Conservation (phyloP, 92 coral and sea anemone genomes). For the Pocillopora meandrina region DNA sequence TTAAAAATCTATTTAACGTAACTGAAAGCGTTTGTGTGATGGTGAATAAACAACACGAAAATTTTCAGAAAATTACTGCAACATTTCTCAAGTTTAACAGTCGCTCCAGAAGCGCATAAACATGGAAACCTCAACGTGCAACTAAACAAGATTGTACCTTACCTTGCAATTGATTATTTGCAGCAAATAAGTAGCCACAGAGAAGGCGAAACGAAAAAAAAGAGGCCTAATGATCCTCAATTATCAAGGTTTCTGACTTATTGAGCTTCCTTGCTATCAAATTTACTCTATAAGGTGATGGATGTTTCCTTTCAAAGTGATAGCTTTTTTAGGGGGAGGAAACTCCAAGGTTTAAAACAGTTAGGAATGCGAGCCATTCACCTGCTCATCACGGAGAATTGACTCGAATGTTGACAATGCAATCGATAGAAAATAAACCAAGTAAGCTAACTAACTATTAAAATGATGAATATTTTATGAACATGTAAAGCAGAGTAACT, state of each 20-base stretch:
- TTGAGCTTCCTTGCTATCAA: neutral
- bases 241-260: neutral
- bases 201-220: neutral
- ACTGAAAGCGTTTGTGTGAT: neutral
- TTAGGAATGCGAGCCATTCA: neutral
- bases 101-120: neutral
- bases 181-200: neutral
- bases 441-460: constrained; percentile 1
- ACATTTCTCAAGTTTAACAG: constrained; percentile 13
- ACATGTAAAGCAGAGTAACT: neutral
- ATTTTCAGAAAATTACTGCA: neutral
- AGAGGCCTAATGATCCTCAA: neutral
- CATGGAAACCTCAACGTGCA: neutral
- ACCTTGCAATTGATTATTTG: neutral
- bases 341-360: neutral
- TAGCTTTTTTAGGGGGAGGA: neutral
- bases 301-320: neutral
- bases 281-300: neutral
- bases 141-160: neutral
- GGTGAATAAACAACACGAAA: neutral
- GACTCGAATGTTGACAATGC: constrained; percentile 20
- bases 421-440: constrained; percentile 7
- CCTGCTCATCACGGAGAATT: neutral
- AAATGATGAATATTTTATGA: constrained; percentile 26
- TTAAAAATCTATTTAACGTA: neutral